Percentiles rank a stretch among this genome's conserved stretches.
Conservation (phyloP, 1,140 invertebrate species). For the Euura lappo region DNA sequence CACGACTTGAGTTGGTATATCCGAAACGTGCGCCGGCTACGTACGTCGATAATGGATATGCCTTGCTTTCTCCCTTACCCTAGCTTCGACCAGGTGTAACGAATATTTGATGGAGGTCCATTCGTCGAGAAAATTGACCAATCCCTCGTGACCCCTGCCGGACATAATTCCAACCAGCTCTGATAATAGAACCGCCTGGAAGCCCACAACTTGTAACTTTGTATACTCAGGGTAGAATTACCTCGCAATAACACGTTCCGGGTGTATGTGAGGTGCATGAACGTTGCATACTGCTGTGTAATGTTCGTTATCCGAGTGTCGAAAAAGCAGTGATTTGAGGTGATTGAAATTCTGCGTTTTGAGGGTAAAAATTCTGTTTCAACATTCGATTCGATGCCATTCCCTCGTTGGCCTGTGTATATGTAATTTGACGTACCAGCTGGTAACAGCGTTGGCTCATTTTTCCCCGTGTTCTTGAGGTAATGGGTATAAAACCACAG, state of each 20-base stretch:
- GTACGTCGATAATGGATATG: background rate
- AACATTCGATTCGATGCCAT: background rate
- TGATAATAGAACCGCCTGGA: too few species aligned
- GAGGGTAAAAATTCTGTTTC: background rate
- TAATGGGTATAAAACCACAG: constrained; percentile 2
- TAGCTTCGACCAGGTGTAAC: background rate
- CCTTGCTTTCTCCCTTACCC: background rate
- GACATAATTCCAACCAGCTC: too few species aligned
- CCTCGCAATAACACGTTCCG: too few species aligned
- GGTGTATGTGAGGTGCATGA: too few species aligned
- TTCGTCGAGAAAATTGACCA: background rate
- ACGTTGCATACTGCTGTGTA: too few species aligned
- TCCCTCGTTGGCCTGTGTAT: background rate
- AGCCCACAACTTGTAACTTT: too few species aligned
- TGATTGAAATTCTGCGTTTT: background rate
- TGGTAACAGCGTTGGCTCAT: background rate
- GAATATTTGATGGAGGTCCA: background rate
- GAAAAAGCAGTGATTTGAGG: background rate
- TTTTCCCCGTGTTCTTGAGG: background rate
- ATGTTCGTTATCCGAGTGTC: too few species aligned
- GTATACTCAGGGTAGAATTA: too few species aligned
- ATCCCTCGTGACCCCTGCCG: background rate
- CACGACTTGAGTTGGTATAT: background rate
- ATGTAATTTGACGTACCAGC: background rate
- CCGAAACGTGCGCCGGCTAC: background rate